Evolutionary conservation across 2,113 vertebrate species (phyloP), one percentile per base, ranked within the genome.

Genomic region (Gymnorhina tibicen): DNA sequence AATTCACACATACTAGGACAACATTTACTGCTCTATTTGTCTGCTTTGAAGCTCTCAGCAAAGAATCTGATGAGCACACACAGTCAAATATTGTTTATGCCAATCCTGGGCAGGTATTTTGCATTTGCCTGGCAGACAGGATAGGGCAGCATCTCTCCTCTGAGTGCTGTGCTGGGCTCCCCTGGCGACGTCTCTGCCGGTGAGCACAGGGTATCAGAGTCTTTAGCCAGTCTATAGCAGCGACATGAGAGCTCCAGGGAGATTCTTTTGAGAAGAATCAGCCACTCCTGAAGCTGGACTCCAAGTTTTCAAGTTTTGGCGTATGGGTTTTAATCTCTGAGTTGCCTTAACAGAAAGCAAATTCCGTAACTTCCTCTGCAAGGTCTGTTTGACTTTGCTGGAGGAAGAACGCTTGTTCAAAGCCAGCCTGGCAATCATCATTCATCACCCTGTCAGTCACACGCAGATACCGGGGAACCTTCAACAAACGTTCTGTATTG

Each of bases 301-400:
- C 44, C 13, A 42, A 41, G 55, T 87, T 72, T 59, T 41, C 69
- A 76, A 76, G 41, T 62, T 73, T 33, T 59, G 39, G 55, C 18
- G 1, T 60, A 16, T 17, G n/a, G 63, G 87, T 69, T 90, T 90
- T 75, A 58, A 76, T 80, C 66, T 85, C 85, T 56, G 56, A 63
- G 62, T 87, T 68, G 35, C 66, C 66, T 78, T 90, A 85, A 85
- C 70, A 83, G 62, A 78, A 93, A 62, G 32, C 6, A 1, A 91
- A 81, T 91, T 86, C 68, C 4, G 0, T 50, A 67, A 63, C 68
- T 87, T 93, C 52, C 41, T 80, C 58, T 91, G n/a, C 90, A 72
- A 94, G 87, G 92, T 91, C 78, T 97, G 86, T 96, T 95, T 94
- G 92, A 67, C 91, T 95, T 94, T 83, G 83, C 76, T 88, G 88